Evolutionary conservation across 2,797 vertebrate genomes (phyloP).

Genomic region (Phoxinus dragarum): DNA sequence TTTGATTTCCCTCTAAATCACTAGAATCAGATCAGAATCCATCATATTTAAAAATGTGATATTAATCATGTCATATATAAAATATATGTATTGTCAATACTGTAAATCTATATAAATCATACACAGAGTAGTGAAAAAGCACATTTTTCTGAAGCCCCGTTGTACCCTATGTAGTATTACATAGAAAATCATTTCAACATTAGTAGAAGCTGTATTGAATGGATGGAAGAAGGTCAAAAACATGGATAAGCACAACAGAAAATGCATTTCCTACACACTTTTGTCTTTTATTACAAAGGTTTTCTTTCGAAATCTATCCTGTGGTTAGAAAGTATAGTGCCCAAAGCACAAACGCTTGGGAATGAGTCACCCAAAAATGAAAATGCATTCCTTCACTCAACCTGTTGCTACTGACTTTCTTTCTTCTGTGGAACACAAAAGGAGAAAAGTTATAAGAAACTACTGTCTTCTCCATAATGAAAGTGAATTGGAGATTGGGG

Average conservation of each 20-base stretch:
- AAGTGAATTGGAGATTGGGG: background rate
- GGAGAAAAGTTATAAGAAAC: background rate
- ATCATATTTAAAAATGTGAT: no score
- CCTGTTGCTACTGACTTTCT: no score
- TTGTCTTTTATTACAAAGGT: background rate
- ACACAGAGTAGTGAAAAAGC: no score
- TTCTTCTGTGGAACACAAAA: background rate
- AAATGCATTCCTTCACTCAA: background rate
- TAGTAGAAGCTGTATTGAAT: background rate
- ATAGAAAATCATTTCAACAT: background rate
- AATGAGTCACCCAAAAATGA: background rate
- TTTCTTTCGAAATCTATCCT: background rate
- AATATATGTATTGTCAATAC: no score
- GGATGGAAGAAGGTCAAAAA: background rate
- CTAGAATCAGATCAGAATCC: no score
- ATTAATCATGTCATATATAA: no score
- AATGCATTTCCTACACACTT: background rate
- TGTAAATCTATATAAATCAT: no score
- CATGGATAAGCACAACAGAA: background rate
- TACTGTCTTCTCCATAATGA: background rate
- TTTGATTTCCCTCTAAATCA: no score
- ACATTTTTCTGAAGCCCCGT: no score
- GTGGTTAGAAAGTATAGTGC: background rate
- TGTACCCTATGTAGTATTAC: background rate
- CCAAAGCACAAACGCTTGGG: background rate